Evolutionary conservation across 2,888 invertebrate genomes (phyloP).

Genomic region (Microctonus hyperodae): DNA sequence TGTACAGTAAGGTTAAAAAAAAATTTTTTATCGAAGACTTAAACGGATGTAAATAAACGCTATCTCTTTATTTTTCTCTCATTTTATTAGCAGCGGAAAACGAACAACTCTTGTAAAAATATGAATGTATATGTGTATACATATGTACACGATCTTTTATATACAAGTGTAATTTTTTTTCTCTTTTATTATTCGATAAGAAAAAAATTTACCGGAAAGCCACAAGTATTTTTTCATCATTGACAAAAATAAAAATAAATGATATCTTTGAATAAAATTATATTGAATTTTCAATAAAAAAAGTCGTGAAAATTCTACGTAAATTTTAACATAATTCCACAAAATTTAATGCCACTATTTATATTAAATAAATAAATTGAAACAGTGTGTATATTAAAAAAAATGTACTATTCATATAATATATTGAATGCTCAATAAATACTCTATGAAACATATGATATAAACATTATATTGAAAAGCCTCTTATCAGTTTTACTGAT

Average conservation of each 20-base stretch:
- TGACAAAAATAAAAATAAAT: neutral
- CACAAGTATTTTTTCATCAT: slow-evolving; percentile 14
- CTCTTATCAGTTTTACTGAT: slow-evolving; percentile 45
- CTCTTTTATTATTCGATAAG: slow-evolving; percentile 23
- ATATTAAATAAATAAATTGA: no score
- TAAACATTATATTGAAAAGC: slow-evolving; percentile 41
- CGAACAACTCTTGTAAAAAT: neutral
- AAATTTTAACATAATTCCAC: neutral
- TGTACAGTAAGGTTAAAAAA: no score
- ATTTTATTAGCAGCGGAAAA: slow-evolving; percentile 5
- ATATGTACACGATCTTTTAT: neutral
- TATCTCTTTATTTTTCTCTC: slow-evolving; percentile 9
- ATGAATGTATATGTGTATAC: neutral
- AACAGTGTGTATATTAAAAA: neutral
- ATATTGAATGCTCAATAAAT: slow-evolving; percentile 24
- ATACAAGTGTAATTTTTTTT: neutral
- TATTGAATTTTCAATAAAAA: neutral
- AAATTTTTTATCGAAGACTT: slow-evolving; percentile 15
- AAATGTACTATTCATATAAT: slow-evolving; percentile 1
- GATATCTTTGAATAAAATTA: neutral
- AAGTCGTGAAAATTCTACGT: neutral
- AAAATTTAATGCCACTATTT: neutral
- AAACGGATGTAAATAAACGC: slow-evolving; percentile 14
- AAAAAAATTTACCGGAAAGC: slow-evolving; percentile 29
- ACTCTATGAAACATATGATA: slow-evolving; percentile 27